phyloP scores from a whole-genome alignment of 2,113 vertebrate genomes.

The Mustelus asterias region DNA sequence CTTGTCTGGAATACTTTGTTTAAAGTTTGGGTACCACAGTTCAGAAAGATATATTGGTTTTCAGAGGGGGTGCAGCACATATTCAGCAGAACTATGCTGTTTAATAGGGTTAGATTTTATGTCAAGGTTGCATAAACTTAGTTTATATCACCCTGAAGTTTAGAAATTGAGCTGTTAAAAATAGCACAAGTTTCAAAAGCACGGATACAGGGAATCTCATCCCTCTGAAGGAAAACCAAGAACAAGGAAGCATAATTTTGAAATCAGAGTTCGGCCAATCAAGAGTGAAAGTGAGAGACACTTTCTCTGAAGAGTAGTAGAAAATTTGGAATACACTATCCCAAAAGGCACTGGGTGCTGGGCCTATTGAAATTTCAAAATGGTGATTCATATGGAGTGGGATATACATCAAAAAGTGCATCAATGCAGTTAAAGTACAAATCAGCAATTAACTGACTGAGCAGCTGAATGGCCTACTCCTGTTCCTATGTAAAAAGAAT shows the following conservation, averaged over 20 bases:
- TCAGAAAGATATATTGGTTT: not conserved
- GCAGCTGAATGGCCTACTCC: not conserved
- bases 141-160: not conserved
- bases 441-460: not conserved
- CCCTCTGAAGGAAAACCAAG: not conserved
- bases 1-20: not conserved
- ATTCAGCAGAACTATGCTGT: not conserved
- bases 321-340: not conserved
- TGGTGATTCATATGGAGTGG: not conserved
- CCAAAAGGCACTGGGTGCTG: not conserved
- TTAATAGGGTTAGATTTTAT: not conserved
- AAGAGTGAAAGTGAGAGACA: not conserved
- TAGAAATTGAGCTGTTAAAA: not conserved
- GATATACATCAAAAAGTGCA: not conserved
- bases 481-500: not conserved
- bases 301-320: not conserved
- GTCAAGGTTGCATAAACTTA: not conserved
- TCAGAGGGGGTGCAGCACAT: not conserved
- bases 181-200: not conserved
- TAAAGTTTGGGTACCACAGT: not conserved
- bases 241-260: not conserved
- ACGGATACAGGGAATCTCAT: not conserved
- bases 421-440: not conserved
- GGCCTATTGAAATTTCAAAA: not conserved
- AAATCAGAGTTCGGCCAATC: not conserved